A percentile compares a stretch with the other conserved stretches of the same genome.
These are phyloP conservation scores for Acrocephalus arundinaceus DNA, from an alignment of 2,113 vertebrate genomes.

Conservation along the genomic window DNA sequence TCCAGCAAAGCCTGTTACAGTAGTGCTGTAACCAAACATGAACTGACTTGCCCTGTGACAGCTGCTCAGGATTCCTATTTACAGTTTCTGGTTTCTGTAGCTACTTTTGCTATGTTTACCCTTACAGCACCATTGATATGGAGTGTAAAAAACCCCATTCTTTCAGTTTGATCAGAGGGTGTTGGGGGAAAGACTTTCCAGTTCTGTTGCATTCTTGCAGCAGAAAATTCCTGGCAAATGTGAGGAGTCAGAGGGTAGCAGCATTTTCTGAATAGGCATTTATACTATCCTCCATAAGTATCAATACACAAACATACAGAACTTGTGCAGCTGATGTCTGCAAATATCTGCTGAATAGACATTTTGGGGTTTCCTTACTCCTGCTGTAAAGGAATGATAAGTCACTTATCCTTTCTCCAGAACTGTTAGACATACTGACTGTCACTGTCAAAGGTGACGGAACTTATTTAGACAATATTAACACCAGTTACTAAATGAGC, in stretches of 20 bases:
- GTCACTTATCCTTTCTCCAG: neutral
- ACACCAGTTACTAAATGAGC: neutral
- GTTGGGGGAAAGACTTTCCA: neutral
- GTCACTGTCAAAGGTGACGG: neutral
- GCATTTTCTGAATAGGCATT: neutral
- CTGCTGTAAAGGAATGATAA: neutral
- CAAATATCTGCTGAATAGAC: neutral
- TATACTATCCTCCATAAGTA: neutral
- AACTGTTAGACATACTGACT: neutral
- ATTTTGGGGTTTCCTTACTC: neutral
- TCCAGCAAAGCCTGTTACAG: constrained; percentile 39
- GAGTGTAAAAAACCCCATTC: neutral
- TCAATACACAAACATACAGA: neutral
- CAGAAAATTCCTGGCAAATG: neutral
- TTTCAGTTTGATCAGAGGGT: neutral
- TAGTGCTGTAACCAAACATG: neutral
- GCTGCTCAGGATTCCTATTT: neutral
- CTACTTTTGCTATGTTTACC: neutral
- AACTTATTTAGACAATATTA: neutral
- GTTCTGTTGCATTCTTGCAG: neutral
- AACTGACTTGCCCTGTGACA: neutral
- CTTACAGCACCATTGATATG: neutral
- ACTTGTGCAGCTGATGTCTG: neutral
- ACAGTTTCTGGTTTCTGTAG: neutral
- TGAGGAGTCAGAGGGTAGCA: neutral